phyloP scores from a whole-genome alignment of 2,113 vertebrate genomes.

The Propithecus coquereli region DNA sequence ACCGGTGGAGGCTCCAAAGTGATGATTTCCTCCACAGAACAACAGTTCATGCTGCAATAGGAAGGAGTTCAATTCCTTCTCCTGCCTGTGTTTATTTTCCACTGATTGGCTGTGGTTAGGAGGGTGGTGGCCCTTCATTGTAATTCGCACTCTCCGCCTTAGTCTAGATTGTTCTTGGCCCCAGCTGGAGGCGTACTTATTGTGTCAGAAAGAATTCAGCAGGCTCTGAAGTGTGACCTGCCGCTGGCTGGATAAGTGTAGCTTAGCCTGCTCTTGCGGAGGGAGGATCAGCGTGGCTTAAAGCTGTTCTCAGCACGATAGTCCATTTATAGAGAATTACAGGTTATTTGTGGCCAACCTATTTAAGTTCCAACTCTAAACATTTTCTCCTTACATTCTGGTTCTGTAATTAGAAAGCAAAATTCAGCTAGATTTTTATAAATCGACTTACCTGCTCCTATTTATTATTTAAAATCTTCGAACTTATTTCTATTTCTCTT shows the following conservation, averaged over 20 bases:
- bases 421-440: neutral
- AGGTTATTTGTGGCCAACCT: neutral
- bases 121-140: neutral
- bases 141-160: neutral
- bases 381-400: constrained; percentile 4
- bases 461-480: neutral
- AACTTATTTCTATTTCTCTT: constrained; percentile 12
- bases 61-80: neutral
- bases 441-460: neutral
- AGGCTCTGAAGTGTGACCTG: neutral
- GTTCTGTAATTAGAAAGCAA: constrained; percentile 37
- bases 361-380: constrained; percentile 24
- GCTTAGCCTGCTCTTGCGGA: neutral
- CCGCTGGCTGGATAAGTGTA: neutral
- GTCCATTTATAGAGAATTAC: constrained; percentile 34
- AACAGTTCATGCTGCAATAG: neutral
- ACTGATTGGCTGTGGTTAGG: neutral
- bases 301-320: neutral
- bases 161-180: neutral
- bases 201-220: neutral
- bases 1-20: rapidly evolving
- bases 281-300: neutral
- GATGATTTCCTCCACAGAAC: neutral
- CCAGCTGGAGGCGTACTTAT: neutral
- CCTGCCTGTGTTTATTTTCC: neutral